Conservation (phyloP, 2,113 vertebrate genomes). For the Podilymbus podiceps region DNA sequence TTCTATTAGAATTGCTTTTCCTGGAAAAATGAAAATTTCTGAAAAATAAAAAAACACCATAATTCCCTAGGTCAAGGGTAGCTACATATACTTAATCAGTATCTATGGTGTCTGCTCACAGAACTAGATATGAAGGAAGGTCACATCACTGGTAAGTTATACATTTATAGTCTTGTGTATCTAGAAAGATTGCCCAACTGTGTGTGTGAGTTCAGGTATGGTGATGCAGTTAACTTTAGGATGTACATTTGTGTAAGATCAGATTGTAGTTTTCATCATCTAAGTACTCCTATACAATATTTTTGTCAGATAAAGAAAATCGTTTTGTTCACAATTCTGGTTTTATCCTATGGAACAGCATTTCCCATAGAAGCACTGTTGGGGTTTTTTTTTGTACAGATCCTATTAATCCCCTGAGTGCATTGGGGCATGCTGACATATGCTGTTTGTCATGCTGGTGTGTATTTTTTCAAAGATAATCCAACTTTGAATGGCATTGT, state of each 20-base stretch:
- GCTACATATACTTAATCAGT: neutral
- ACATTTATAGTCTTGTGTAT: neutral
- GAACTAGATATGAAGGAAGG: neutral
- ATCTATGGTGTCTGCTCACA: neutral
- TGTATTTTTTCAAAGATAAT: constrained; percentile 45
- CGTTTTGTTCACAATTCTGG: neutral
- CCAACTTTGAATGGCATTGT: constrained; percentile 22
- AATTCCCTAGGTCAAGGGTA: neutral
- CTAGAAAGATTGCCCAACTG: neutral
- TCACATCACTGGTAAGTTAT: neutral
- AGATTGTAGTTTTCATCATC: neutral
- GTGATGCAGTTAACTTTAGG: neutral
- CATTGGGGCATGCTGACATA: constrained; percentile 19
- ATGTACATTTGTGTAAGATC: neutral
- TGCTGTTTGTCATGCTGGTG: constrained; percentile 29
- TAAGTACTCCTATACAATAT: neutral
- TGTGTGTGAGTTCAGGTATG: neutral
- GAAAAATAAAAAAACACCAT: neutral
- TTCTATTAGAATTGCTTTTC: neutral
- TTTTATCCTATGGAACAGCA: constrained; percentile 34
- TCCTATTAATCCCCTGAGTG: constrained; percentile 25
- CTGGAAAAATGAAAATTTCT: neutral
- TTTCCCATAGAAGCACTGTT: constrained; percentile 5
- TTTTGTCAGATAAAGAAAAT: neutral
- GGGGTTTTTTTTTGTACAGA: neutral